Base-by-base conservation (phyloP, 92 coral and sea anemone species). In the Epizoanthus illoricatus region DNA sequence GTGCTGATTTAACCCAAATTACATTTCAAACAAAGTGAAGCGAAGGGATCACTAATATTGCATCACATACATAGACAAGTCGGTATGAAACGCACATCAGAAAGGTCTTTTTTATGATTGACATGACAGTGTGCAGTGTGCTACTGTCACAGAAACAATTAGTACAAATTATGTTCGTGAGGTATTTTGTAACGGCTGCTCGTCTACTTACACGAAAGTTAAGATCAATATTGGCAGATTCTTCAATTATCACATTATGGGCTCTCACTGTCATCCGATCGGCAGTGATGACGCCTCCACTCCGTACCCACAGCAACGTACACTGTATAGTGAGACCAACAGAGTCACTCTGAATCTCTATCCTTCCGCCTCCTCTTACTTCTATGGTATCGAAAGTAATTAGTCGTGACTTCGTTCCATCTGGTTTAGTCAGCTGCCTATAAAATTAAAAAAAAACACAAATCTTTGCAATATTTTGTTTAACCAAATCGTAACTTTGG, bases 361-460 rank as follows among this genome's bases (percentile, higher is more conserved):
- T 84, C 59, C 80, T 81, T 17, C 93, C 93, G 17, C 93, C 93
- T 6, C 93, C 93, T 73, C 84, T 90, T 49, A 90, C 81, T 62
- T 74, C 81, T 20, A 90, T 75, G 47, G 81, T 79, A 60, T 87
- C 90, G 73, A 90, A 90, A 0, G 57, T 61, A 5, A 88, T 90
- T 47, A 84, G 71, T 12, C 88, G 76, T 7, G 93, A 87, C 55
- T 58, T 90, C 28, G 70, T 84, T n/a, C 93, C 93, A 87, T 84
- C 89, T 9, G 88, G 87, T 13, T 84, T 88, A 2, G 85, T 81
- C 45, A 90, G 87, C 65, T 90, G 84, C 74, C 93, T 90, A 67
- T 10, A 15, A 75, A 20, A 18, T 5, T 13, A 23, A 85, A 33
- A 24, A 57, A 56, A 65, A 65, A 3, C 4, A 11, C 67, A 60